Evolutionary conservation across 2,113 vertebrate species (phyloP).

Genomic region (Parotia lawesii): DNA sequence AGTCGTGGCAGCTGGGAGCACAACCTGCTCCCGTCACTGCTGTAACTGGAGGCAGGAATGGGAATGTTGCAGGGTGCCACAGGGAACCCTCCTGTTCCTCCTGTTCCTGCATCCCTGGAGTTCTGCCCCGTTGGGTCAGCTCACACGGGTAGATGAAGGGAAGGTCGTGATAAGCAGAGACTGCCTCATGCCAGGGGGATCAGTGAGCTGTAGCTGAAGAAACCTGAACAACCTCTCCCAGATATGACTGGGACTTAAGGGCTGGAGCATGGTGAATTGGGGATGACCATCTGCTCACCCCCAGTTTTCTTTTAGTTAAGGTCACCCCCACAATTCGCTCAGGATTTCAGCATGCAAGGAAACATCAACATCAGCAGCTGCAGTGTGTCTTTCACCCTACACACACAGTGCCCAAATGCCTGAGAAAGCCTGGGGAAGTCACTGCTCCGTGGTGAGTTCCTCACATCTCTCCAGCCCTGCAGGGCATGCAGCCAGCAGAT

Average conservation of each 20-base stretch:
- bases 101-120: not conserved
- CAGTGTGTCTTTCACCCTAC: not conserved
- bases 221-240: not conserved
- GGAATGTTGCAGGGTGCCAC: fast-evolving
- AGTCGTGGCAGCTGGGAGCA: not conserved
- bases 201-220: not conserved
- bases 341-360: not conserved
- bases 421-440: not conserved
- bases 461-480: not conserved
- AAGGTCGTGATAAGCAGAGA: not conserved
- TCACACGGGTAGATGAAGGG: not conserved
- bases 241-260: not conserved
- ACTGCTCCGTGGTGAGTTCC: not conserved
- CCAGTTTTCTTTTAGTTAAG: not conserved
- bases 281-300: not conserved
- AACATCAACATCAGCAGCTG: not conserved
- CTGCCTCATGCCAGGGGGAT: not conserved
- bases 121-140: not conserved
- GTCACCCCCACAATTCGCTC: not conserved
- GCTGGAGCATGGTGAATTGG: not conserved
- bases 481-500: not conserved
- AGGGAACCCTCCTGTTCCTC: too few relatives aligned
- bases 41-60: not conserved
- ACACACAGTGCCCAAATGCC: not conserved
- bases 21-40: not conserved